These are phyloP conservation scores for Thera obeliscata DNA, from an alignment of 2,888 invertebrate genomes.

Conservation along the genomic window DNA sequence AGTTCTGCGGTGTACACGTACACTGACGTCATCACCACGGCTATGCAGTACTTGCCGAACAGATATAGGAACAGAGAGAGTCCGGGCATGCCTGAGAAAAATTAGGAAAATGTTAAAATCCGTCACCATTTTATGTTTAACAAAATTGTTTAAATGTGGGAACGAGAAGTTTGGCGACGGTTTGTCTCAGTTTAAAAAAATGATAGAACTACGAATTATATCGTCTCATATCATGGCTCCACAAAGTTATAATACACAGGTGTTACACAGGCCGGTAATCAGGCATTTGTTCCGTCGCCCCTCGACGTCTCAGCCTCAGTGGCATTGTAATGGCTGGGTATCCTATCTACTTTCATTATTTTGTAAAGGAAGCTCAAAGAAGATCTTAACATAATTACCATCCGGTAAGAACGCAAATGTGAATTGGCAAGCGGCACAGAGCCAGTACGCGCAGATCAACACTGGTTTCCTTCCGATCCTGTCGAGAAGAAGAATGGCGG, in stretches of 20 bases:
- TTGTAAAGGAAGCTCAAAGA: not conserved
- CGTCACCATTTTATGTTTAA: not conserved
- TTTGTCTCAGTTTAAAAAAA: too few species aligned
- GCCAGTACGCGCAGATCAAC: constrained; percentile 84
- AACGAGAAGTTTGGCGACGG: too few species aligned
- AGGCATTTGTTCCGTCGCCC: too few species aligned
- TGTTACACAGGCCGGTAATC: too few species aligned
- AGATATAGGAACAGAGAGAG: constrained; percentile 82
- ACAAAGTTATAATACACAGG: too few species aligned
- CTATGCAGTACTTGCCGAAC: constrained; percentile 87
- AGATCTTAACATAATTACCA: constrained; percentile 60
- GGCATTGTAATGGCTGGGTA: too few species aligned
- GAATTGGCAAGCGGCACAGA: constrained; percentile 86
- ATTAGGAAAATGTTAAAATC: not conserved
- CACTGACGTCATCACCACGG: constrained; percentile 86
- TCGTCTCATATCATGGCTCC: too few species aligned
- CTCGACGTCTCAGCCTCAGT: too few species aligned
- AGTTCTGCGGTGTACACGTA: constrained; percentile 88
- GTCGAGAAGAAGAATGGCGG: constrained; percentile 86
- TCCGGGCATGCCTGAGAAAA: constrained; percentile 56
- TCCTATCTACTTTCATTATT: too few species aligned
- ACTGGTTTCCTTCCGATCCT: constrained; percentile 86
- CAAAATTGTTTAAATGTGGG: too few species aligned
- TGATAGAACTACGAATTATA: too few species aligned
- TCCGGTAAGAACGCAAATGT: constrained; percentile 84